Base-by-base conservation (phyloP, 1,140 invertebrate species). In the Chelonus insularis region DNA sequence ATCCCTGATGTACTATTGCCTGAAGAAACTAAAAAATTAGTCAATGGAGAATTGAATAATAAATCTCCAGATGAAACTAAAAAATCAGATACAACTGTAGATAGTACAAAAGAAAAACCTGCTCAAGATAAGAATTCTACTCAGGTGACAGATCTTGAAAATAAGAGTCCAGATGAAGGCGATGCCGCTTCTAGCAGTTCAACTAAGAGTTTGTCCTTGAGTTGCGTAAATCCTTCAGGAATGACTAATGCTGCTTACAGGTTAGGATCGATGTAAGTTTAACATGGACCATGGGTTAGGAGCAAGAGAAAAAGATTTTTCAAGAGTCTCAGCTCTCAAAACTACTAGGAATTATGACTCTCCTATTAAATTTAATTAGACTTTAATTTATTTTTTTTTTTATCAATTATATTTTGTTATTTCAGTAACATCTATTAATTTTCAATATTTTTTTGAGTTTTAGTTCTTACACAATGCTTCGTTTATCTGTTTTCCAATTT, bases 181-280 rank as follows among this genome's bases (percentile, higher is more conserved):
- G 25, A 34, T 11, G n/a, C 62, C 43, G 32, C 21, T 36, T 52
- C 50, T 25, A 52, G 39, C 21, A 41, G 29, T 14, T 57, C 58
- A 12, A 41, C 70, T 5, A 73, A 72, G 51, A 66, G 77, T 68
- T 73, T 80, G 62, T 73, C 73, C 36, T 64, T 80, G 41, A 78
- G 76, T 72, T 70, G 76, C 14, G 60, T 81, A 23, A 77, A 71
- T 70, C 8, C 70, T 5, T 61, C 65, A 21, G 67, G 63, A 43
- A 56, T 63, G 4, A 34, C 64, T 60, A 72, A 75, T 11, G 5
- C 60, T 58, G 58, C 66, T 64, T 77, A 71, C 74, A 80, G 78
- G 71, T 80, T 79, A 78, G 78, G 64, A 76, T 68, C 72, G 59
- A 74, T 60, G 73, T 80, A 79, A 80, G 77, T 78, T 72, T 16